Base-by-base conservation (phyloP, 2,797 vertebrate genomes). In the Rhinichthys osculus region DNA sequence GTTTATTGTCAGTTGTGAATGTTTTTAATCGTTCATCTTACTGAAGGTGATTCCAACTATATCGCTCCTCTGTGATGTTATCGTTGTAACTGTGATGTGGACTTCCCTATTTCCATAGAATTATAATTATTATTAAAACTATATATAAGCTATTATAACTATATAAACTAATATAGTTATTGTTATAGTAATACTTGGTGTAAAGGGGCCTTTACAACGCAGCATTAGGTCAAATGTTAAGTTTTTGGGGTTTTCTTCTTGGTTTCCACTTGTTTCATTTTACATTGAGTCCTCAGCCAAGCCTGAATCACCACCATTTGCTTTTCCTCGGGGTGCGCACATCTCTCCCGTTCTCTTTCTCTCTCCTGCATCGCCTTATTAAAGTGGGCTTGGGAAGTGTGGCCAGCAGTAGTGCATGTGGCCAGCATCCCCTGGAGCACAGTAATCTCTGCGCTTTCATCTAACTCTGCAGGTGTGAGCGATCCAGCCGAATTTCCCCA, bases 401-500 rank as follows among this genome's bases (percentile, higher is more conserved):
- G 69, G 81, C 50, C 67, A 77, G 76, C 54, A 73, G 44, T 40
- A 54, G 52, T 57, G 69, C 83, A 78, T 77, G 27, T 83, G 82
- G 78, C 81, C 64, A 78, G 66, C 17, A 42, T 83, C n/a, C 77
- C 73, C 76, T 40, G 76, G 74, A 79, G 87, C 35, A 17, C 13
- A 70, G 76, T 80, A 40, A 85, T 87, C 67, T 88, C 40, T 79
- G 23, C 23, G 27, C 81, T 76, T 85, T 77, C 72, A 87, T 86
- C 84, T 82, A 82, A 62, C 85, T 71, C 72, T 79, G 78, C 78
- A 84, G 73, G 78, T 83, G 47, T 27, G 59, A 78, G 73, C 19
- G 50, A 85, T 72, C 72, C 69, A n/a, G 73, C 30, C 4, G 27
- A 82, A 86, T 86, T 86, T 88, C 87, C 86, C 87, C 81, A 62